These are phyloP conservation scores for Mustelus asterias DNA, from an alignment of 2,113 vertebrate genomes.

Conservation along the genomic window DNA sequence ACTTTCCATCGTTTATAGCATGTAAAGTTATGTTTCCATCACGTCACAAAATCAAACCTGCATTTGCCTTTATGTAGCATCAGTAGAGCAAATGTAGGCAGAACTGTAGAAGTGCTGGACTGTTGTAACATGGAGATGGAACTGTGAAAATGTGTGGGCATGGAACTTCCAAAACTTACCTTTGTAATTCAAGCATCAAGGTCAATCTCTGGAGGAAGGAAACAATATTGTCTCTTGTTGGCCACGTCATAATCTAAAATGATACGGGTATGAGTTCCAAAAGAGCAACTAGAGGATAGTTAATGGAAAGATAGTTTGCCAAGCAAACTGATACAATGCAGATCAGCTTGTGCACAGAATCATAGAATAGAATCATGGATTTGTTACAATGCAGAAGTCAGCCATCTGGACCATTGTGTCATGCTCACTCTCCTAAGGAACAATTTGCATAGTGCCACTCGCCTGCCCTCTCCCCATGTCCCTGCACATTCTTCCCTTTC, in stretches of 20 bases:
- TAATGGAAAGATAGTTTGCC: background rate
- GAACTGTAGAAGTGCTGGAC: background rate
- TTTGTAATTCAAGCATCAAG: background rate
- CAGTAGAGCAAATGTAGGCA: background rate
- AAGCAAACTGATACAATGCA: background rate
- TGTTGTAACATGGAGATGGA: background rate
- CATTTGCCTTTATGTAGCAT: background rate
- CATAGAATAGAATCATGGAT: too few species aligned
- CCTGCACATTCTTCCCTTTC: too few species aligned
- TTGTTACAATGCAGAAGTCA: too few species aligned
- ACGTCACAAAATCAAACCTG: background rate
- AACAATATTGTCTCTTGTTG: background rate
- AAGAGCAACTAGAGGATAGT: background rate
- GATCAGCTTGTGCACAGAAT: background rate
- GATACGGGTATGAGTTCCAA: background rate
- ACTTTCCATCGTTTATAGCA: background rate
- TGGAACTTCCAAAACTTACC: background rate
- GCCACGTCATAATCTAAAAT: background rate
- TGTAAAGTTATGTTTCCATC: background rate
- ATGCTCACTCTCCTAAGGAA: too few species aligned
- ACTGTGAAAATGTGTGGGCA: background rate
- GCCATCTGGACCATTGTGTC: too few species aligned
- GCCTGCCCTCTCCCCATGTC: too few species aligned
- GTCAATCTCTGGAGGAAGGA: background rate
- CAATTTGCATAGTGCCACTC: too few species aligned